Conservation (phyloP, 2,797 vertebrate genomes). For the Dromococcyx pavoninus region DNA sequence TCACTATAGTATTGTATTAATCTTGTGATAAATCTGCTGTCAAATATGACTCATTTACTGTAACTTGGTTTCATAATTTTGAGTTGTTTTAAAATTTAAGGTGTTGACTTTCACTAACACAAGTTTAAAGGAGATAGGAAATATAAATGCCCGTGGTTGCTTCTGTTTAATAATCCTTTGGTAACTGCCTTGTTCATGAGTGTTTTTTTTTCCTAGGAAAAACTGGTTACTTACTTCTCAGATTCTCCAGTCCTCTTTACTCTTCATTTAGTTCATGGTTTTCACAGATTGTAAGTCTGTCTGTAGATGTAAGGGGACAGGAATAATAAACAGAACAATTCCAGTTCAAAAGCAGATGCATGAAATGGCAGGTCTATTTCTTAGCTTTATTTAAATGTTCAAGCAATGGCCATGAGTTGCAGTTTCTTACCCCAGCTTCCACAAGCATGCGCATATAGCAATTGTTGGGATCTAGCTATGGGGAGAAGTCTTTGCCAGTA, state of each 20-base stretch:
- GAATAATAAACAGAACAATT: background rate
- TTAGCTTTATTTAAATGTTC: background rate
- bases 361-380: background rate
- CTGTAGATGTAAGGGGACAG: background rate
- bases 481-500: background rate
- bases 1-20: background rate
- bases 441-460: background rate
- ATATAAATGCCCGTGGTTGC: background rate
- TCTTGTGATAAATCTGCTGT: background rate
- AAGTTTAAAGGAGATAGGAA: background rate
- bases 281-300: background rate
- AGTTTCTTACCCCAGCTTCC: background rate
- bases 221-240: background rate
- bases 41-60: background rate
- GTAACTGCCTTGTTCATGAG: background rate
- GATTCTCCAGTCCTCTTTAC: background rate
- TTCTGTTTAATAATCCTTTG: background rate
- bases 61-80: background rate
- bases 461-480: background rate
- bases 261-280: background rate
- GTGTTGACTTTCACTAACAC: slow-evolving; percentile 77
- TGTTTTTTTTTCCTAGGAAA: background rate
- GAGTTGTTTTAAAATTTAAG: slow-evolving; percentile 66
- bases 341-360: background rate
- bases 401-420: background rate